A percentile compares a stretch with the other conserved stretches of the same genome.
These are phyloP conservation scores for Nasonovia ribisnigri DNA, from an alignment of 2,888 invertebrate species.

Conservation along the genomic window DNA sequence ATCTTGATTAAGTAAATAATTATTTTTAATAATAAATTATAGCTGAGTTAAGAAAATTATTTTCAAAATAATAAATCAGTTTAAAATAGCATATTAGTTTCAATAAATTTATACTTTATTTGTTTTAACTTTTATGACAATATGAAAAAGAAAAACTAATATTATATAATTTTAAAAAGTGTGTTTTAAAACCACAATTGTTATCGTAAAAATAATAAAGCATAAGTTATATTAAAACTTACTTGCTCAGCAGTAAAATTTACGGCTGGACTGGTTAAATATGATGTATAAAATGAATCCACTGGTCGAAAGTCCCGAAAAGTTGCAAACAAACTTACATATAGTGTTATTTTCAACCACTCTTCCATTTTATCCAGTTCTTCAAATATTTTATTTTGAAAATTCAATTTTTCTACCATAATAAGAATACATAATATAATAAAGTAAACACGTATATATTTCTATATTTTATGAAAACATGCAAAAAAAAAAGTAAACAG, in stretches of 20 bases:
- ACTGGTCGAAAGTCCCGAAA: slow-evolving; percentile 87
- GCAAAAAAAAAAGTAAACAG: neutral
- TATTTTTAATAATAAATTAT: neutral
- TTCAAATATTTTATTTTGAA: neutral
- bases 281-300: slow-evolving; percentile 87
- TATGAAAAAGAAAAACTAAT: neutral
- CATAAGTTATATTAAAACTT: slow-evolving; percentile 64
- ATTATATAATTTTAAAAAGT: neutral
- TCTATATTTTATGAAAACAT: neutral
- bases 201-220: neutral
- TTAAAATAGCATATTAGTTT: neutral
- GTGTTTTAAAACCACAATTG: neutral
- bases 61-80: neutral
- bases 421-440: neutral
- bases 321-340: slow-evolving; percentile 84
- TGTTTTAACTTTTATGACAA: neutral
- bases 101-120: neutral
- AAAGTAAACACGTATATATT: neutral
- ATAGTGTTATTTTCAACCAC: slow-evolving; percentile 74
- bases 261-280: slow-evolving; percentile 81
- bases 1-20: neutral
- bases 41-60: neutral
- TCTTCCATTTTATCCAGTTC: slow-evolving; percentile 32
- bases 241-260: slow-evolving; percentile 81
- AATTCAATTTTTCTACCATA: neutral